Conservation (phyloP, 2,888 invertebrate species). For the Dicyrtoma fusca region DNA sequence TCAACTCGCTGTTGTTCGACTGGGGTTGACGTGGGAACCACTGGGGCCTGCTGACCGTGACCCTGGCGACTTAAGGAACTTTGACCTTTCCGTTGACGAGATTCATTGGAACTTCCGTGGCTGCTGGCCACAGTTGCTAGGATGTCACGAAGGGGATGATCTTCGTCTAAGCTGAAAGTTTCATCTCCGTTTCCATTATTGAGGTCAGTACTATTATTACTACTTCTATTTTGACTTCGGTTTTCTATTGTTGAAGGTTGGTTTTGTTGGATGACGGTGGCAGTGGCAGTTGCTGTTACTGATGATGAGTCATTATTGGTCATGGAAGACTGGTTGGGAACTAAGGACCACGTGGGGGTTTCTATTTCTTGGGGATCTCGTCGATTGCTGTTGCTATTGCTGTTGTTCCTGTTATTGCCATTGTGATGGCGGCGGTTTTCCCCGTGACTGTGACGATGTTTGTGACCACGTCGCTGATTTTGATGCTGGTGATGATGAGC, state of each 20-base stretch:
- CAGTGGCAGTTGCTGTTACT: slow-evolving; percentile 1
- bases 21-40: background rate
- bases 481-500: slow-evolving; percentile 46
- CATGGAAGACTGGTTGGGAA: background rate
- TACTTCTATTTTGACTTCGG: background rate
- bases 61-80: background rate
- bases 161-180: slow-evolving; percentile 45
- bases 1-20: background rate
- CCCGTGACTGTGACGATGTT: slow-evolving; percentile 29
- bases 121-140: slow-evolving; percentile 39
- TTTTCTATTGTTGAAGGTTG: background rate
- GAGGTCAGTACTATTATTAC: background rate
- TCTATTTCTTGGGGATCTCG: background rate
- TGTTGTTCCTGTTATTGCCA: slow-evolving; percentile 4
- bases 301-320: no score
- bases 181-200: background rate
- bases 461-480: slow-evolving; percentile 39
- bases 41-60: background rate
- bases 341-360: background rate
- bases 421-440: background rate
- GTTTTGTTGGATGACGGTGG: background rate
- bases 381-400: slow-evolving; percentile 18
- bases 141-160: slow-evolving; percentile 53
- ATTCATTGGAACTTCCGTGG: background rate
- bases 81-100: background rate